A percentile compares a stretch with the other conserved stretches of the same genome.
Conservation (phyloP, 53 echinoderm and acorn worm genomes). For the Antedon mediterranea region DNA sequence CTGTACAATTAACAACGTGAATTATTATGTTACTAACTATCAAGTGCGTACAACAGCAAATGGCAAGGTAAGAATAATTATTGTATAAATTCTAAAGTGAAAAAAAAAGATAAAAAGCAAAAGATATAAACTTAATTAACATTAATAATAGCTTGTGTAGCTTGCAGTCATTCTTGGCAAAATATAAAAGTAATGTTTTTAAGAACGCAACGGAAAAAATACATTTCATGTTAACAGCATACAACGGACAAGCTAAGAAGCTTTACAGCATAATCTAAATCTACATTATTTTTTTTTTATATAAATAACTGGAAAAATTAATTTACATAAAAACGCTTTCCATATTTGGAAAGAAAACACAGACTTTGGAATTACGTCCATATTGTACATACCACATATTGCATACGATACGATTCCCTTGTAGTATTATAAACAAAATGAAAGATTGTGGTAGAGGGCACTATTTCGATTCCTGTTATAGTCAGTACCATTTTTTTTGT, state of each 20-base stretch:
- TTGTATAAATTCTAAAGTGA: not conserved
- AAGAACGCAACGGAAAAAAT: not conserved
- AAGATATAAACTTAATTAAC: not conserved
- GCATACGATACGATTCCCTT: not conserved
- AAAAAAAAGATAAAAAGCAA: not conserved
- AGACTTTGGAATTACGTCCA: not conserved
- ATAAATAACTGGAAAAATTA: not conserved
- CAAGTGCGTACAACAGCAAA: not conserved
- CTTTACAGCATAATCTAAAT: not conserved
- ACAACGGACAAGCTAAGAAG: not conserved
- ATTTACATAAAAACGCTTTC: not conserved
- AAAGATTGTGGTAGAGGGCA: not conserved
- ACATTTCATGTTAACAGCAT: not conserved
- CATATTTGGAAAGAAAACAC: not conserved
- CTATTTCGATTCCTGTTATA: too few species aligned
- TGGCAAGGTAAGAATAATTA: not conserved
- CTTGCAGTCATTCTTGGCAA: too few species aligned
- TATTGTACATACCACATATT: not conserved
- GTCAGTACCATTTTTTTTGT: too few species aligned
- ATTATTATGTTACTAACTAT: not conserved
- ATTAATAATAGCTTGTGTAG: not conserved
- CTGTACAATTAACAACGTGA: not conserved
- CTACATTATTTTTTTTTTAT: not conserved
- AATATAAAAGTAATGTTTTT: too few species aligned
- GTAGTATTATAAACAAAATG: not conserved